phyloP scores from a whole-genome alignment of 2,113 vertebrate species.

The Chaetorhynchus papuensis region DNA sequence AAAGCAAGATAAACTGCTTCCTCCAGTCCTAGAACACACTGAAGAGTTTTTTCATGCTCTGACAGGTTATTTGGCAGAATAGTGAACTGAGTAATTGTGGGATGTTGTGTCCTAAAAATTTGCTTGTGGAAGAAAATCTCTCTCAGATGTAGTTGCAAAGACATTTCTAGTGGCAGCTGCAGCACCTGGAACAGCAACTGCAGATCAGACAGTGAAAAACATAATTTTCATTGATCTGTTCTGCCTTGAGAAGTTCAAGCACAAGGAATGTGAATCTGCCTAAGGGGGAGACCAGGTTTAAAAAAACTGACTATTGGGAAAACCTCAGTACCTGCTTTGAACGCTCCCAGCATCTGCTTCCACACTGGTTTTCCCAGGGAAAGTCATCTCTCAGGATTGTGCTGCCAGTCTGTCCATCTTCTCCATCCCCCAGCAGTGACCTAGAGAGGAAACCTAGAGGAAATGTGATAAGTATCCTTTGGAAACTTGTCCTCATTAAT shows the following conservation, averaged over 20 bases:
- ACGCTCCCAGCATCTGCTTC: background rate
- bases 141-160: background rate
- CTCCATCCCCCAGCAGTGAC: background rate
- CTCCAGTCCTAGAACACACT: background rate
- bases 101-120: background rate
- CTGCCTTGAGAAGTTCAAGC: background rate
- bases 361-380: background rate
- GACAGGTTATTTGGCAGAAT: background rate
- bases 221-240: background rate
- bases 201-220: background rate
- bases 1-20: background rate
- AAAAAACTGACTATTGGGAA: background rate
- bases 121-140: background rate
- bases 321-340: background rate
- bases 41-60: background rate
- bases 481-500: background rate
- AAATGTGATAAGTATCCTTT: background rate
- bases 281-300: background rate
- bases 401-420: background rate
- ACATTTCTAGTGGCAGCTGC: background rate
- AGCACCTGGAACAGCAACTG: background rate
- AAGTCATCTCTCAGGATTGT: background rate
- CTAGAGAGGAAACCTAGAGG: background rate
- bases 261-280: background rate
- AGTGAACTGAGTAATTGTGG: background rate